Evolutionary conservation across 2,113 vertebrate species (phyloP).

Genomic region (Dipodomys spectabilis): DNA sequence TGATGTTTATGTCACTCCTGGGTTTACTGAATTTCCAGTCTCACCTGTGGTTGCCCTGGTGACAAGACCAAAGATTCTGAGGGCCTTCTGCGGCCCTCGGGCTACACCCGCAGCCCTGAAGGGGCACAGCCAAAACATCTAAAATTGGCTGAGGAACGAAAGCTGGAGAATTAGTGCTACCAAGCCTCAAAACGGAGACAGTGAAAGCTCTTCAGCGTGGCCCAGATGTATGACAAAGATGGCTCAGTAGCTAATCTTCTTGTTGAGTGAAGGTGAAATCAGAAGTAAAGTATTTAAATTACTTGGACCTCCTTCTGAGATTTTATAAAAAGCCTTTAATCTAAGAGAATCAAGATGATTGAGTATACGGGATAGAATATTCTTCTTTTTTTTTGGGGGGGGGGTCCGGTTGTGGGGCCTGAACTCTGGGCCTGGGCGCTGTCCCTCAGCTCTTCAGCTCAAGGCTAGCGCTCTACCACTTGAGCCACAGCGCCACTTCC

Average conservation of each 20-base stretch:
- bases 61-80: no score
- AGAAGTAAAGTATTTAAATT: slow-evolving; percentile 43
- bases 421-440: no score
- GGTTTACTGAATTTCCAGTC: not conserved
- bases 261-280: not conserved
- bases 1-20: no score
- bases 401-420: no score
- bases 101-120: no score
- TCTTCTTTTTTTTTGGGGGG: no score
- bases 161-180: not conserved
- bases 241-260: not conserved
- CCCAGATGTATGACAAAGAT: not conserved
- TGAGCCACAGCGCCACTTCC: no score
- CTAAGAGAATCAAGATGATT: slow-evolving; percentile 42
- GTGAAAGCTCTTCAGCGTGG: not conserved
- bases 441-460: no score
- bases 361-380: not conserved
- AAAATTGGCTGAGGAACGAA: not conserved
- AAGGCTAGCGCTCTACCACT: no score
- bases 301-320: slow-evolving; percentile 37
- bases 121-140: not conserved
- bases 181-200: not conserved
- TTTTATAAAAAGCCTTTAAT: slow-evolving; percentile 59
- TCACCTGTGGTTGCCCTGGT: not conserved
- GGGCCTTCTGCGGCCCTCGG: no score